Conservation (phyloP, 2,113 vertebrate genomes). For the Dasyprocta punctata region DNA sequence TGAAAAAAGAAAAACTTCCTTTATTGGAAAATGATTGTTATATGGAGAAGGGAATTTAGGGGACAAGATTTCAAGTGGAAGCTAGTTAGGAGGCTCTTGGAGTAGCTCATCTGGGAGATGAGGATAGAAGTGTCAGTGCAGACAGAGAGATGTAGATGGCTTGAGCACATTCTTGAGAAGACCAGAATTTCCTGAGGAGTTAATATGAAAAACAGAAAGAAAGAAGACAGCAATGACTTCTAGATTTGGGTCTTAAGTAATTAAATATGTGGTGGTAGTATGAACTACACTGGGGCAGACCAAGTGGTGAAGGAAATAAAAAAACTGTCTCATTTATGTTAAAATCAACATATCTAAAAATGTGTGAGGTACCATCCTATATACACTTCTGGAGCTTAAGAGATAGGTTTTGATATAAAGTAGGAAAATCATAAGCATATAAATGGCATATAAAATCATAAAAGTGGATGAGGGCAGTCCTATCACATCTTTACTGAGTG, state of each 20-base stretch:
- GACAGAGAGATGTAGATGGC: background rate
- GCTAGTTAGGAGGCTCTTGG: background rate
- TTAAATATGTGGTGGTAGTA: background rate
- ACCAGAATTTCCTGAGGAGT: background rate
- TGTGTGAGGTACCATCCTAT: background rate
- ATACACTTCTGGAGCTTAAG: background rate
- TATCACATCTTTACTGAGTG: background rate
- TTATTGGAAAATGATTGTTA: background rate
- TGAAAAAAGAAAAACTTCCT: slow-evolving; percentile 8
- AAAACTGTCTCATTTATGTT: background rate
- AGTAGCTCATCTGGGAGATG: background rate
- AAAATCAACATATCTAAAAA: background rate
- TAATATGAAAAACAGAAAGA: background rate
- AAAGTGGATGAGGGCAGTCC: background rate
- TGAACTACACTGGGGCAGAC: background rate
- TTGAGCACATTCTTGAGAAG: background rate
- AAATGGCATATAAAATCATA: background rate
- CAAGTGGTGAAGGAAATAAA: background rate
- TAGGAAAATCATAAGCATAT: background rate
- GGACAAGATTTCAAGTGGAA: background rate
- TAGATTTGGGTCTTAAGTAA: background rate
- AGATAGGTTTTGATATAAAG: slow-evolving; percentile 21
- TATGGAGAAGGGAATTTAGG: slow-evolving; percentile 24
- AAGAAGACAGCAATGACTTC: background rate
- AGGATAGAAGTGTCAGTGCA: background rate